These are phyloP conservation scores for Macrotrachela quadricornifera DNA, from an alignment of 1,140 invertebrate species.

Conservation along the genomic window DNA sequence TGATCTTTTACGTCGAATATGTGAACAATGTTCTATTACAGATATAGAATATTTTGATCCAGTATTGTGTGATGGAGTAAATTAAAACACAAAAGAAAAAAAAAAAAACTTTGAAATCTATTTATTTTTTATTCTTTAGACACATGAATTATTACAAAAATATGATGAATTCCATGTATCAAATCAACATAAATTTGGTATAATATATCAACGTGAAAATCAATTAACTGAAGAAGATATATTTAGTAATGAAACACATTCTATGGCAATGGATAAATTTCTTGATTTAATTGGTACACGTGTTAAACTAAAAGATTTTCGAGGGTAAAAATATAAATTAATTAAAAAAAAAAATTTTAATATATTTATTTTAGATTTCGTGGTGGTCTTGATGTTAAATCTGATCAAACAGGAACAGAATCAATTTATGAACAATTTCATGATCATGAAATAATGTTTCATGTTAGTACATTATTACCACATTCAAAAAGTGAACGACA, in stretches of 20 bases:
- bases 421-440: conserved; percentile 7
- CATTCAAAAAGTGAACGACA: conserved; percentile 65
- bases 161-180: too few species aligned
- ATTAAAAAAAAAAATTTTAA: neutral
- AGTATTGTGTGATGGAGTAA: too few species aligned
- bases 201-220: too few species aligned
- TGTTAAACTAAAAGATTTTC: conserved; percentile 73
- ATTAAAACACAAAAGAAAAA: too few species aligned
- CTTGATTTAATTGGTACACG: conserved; percentile 60
- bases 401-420: conserved; percentile 66
- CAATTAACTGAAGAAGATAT: conserved; percentile 56
- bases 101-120: too few species aligned
- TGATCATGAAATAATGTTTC: conserved; percentile 65
- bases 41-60: too few species aligned
- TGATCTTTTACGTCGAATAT: too few species aligned
- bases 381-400: conserved; percentile 71
- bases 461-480: conserved; percentile 62
- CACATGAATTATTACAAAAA: too few species aligned
- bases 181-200: too few species aligned
- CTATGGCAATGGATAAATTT: conserved; percentile 72
- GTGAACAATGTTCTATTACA: too few species aligned
- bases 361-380: conserved; percentile 47
- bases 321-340: conserved; percentile 39
- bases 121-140: too few species aligned
- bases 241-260: conserved; percentile 64